Evolutionary conservation across 2,113 vertebrate species (phyloP).

Genomic region (Cisticola juncidis): DNA sequence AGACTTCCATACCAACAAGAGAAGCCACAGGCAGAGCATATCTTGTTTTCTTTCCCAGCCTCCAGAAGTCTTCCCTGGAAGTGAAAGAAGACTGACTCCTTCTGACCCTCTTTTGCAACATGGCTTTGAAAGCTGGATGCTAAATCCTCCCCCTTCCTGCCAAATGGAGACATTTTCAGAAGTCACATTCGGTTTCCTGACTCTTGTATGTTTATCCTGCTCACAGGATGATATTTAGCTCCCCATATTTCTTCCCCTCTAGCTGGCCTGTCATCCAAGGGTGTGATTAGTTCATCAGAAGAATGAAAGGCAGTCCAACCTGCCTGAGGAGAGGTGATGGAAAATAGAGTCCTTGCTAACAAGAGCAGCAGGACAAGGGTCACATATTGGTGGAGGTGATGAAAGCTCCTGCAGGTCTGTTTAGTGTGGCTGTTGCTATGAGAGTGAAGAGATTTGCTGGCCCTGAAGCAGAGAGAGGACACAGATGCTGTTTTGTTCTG

Average conservation of each 20-base stretch:
- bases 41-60: background rate
- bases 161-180: background rate
- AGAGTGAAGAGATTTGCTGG: constrained; percentile 25
- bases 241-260: background rate
- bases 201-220: background rate
- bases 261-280: background rate
- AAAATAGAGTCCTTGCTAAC: constrained; percentile 32
- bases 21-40: background rate
- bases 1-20: background rate
- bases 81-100: background rate
- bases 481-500: background rate
- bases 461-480: background rate
- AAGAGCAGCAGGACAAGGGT: background rate
- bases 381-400: constrained; percentile 30
- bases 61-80: background rate
- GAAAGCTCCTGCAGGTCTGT: constrained; percentile 8
- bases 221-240: background rate
- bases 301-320: background rate
- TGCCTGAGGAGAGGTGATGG: background rate
- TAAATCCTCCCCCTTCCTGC: background rate
- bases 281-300: background rate
- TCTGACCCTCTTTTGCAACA: background rate
- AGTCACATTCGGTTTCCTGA: background rate
- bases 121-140: background rate
- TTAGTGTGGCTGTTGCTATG: background rate